These are phyloP conservation scores for Synergus gifuensis DNA, from an alignment of 2,888 invertebrate genomes.

Conservation along the genomic window DNA sequence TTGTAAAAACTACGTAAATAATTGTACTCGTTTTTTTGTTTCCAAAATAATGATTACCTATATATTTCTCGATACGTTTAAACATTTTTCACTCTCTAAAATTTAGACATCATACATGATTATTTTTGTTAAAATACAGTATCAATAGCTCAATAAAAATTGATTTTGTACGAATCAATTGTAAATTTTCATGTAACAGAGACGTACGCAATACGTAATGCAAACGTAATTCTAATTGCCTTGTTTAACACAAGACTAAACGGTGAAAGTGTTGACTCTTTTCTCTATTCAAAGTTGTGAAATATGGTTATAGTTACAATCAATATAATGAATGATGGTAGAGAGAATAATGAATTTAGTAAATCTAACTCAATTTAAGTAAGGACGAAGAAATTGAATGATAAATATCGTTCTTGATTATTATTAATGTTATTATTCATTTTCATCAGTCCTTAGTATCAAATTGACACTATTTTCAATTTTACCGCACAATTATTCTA, in stretches of 20 bases:
- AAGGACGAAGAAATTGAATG: not conserved
- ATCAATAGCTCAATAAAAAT: not conserved
- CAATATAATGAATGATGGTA: not conserved
- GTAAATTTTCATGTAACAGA: not conserved
- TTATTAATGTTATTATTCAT: not conserved
- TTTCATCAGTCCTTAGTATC: too few species aligned
- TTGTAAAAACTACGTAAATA: too few species aligned
- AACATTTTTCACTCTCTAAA: too few species aligned
- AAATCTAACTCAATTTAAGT: not conserved
- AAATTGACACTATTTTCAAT: too few species aligned
- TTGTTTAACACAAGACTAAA: conserved; percentile 32
- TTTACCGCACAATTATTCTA: too few species aligned
- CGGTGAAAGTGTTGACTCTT: conserved; percentile 31
- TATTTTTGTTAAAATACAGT: not conserved
- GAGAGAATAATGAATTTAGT: not conserved
- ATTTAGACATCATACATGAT: not conserved
- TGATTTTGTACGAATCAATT: not conserved
- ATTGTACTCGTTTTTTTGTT: too few species aligned
- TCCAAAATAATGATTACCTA: too few species aligned
- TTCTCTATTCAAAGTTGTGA: conserved; percentile 15
- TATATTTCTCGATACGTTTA: too few species aligned
- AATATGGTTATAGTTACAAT: conserved; percentile 12
- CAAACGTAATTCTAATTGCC: conserved; percentile 22
- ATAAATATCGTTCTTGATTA: not conserved
- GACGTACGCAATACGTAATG: conserved; percentile 20